phyloP scores from a whole-genome alignment of 2,113 vertebrate genomes.

The Upupa epops region DNA sequence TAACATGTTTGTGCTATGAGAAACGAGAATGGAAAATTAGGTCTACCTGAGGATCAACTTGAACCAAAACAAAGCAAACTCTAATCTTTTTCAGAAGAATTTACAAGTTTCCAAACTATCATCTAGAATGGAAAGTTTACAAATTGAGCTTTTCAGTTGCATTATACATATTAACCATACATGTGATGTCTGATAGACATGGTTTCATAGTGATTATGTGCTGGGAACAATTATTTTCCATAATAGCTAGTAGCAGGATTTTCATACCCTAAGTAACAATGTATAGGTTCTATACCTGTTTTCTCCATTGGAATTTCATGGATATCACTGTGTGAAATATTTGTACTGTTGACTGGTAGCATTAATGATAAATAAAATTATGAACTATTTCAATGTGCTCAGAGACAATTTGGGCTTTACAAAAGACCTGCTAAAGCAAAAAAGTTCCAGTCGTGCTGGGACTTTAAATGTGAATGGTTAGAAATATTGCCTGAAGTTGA shows the following conservation, averaged over 20 bases:
- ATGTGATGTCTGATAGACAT: background rate
- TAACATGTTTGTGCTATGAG: background rate
- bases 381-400: background rate
- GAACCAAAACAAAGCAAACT: background rate
- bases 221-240: background rate
- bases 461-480: background rate
- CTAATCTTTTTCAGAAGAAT: background rate
- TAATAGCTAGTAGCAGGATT: background rate
- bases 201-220: background rate
- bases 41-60: background rate
- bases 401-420: background rate
- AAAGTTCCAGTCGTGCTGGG: background rate
- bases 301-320: background rate
- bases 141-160: background rate
- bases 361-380: background rate
- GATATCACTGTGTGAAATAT: background rate
- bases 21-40: background rate
- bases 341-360: background rate
- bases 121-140: background rate
- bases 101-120: background rate
- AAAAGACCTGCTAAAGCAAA: background rate
- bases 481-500: background rate
- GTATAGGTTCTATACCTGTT: background rate
- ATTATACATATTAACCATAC: background rate
- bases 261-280: background rate